Conservation (phyloP, 2,113 vertebrate species). For the Myotis yumanensis region DNA sequence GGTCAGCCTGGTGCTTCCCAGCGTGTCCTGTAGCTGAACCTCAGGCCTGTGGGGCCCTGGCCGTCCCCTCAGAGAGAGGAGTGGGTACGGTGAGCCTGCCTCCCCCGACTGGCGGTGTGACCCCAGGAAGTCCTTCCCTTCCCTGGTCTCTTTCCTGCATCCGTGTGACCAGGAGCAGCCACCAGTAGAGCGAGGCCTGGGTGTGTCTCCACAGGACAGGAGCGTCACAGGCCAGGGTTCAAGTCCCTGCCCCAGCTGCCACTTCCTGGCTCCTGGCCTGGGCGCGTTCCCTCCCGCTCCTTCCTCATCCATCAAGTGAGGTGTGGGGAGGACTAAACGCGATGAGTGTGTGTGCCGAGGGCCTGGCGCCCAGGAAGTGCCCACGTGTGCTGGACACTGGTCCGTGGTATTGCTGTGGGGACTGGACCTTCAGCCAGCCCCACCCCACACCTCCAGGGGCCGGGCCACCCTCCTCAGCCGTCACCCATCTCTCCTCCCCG, state of each 20-base stretch:
- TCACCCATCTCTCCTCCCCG: neutral
- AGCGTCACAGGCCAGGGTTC: neutral
- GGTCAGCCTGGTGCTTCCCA: fast-evolving
- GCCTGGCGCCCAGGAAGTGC: neutral
- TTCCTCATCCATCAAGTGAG: neutral
- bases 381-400: fast-evolving
- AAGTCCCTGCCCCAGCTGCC: neutral
- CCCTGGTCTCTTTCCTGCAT: neutral
- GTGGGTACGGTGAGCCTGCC: neutral
- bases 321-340: too few species aligned
- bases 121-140: neutral
- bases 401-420: neutral
- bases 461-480: neutral
- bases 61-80: neutral
- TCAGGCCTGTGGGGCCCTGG: fast-evolving
- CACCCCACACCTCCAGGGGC: neutral
- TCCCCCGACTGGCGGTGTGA: neutral
- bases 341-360: fast-evolving
- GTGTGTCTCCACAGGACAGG: neutral
- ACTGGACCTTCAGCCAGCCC: neutral
- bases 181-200: neutral
- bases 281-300: neutral
- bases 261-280: neutral
- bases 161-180: neutral
- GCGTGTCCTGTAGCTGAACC: neutral